phyloP scores from a whole-genome alignment of 1,140 invertebrate species.

The Mycetomoellerius zeteki region DNA sequence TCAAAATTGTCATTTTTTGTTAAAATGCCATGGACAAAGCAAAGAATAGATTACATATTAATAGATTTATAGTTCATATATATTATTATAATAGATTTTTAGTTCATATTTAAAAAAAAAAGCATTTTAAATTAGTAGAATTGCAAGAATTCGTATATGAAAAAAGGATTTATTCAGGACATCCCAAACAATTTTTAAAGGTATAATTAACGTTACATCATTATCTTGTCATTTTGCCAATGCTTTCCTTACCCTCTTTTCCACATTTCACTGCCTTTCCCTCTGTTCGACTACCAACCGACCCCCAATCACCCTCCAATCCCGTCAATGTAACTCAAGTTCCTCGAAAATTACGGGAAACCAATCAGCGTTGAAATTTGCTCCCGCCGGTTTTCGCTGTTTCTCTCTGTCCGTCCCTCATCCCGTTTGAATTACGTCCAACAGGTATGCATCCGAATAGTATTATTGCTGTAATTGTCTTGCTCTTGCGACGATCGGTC shows the following conservation, averaged over 20 bases:
- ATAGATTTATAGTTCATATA: not conserved
- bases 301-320: constrained; percentile 71
- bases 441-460: constrained; percentile 53
- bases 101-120: not conserved
- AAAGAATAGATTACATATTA: not conserved
- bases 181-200: constrained; percentile 68
- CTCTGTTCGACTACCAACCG: constrained; percentile 60
- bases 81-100: not conserved
- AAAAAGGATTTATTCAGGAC: not conserved
- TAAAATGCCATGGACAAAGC: not conserved
- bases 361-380: constrained; percentile 70
- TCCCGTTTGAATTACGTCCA: constrained; percentile 40
- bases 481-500: not conserved
- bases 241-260: constrained; percentile 37
- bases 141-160: not conserved
- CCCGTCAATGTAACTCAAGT: constrained; percentile 69
- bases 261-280: constrained; percentile 38
- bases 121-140: not conserved
- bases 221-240: constrained; percentile 75
- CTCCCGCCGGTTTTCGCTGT: constrained; percentile 19
- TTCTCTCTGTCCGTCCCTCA: not conserved
- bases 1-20: not conserved
- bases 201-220: constrained; percentile 80
- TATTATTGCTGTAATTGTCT: constrained; percentile 25
- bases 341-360: constrained; percentile 75